These are phyloP conservation scores for Graptemys geographica DNA, from an alignment of 2,797 vertebrate species.

Conservation along the genomic window DNA sequence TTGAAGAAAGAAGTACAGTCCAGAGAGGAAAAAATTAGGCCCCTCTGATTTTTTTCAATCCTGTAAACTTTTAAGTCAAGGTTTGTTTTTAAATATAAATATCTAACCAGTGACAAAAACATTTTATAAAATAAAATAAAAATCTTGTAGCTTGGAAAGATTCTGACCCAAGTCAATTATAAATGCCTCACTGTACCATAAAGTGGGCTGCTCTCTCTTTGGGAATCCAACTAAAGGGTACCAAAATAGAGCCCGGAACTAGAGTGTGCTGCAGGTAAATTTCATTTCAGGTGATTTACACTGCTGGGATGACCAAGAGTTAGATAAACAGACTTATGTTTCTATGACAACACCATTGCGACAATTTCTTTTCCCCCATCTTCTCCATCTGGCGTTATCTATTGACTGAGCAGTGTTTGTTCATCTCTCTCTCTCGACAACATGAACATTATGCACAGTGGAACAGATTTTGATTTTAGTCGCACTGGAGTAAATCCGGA, in stretches of 20 bases:
- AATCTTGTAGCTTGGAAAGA: background rate
- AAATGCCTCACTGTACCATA: accelerated
- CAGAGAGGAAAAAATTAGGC: background rate
- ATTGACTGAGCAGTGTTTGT: constrained; percentile 60
- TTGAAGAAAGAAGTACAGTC: accelerated
- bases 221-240: accelerated
- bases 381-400: constrained; percentile 71
- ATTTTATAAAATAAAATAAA: accelerated
- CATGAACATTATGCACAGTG: accelerated
- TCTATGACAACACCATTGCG: constrained; percentile 59
- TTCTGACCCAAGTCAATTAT: accelerated
- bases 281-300: constrained; percentile 55
- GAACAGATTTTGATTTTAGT: accelerated
- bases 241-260: background rate
- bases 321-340: constrained; percentile 70
- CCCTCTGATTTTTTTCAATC: background rate
- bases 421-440: constrained; percentile 21
- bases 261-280: constrained; percentile 21
- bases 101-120: background rate
- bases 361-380: constrained; percentile 55
- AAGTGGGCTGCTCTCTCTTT: background rate
- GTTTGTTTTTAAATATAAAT: background rate
- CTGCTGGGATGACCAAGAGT: constrained; percentile 23
- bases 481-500: accelerated
- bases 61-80: background rate